These are phyloP conservation scores for Seira musarum DNA, from an alignment of 2,888 invertebrate genomes.

Conservation along the genomic window DNA sequence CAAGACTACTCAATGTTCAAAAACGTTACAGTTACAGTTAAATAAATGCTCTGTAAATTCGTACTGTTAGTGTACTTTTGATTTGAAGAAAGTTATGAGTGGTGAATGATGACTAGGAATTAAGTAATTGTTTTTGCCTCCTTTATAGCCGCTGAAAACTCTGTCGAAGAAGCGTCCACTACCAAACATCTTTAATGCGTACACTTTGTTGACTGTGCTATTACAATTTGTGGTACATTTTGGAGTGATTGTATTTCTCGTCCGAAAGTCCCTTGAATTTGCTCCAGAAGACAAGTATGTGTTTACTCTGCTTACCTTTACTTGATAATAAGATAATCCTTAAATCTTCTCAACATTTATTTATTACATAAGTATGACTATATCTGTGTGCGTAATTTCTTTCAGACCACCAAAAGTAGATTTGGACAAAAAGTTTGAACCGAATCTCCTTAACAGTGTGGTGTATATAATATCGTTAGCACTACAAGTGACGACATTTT, in stretches of 20 bases:
- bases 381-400: conserved; percentile 42
- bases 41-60: too few species aligned
- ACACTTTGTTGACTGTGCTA: conserved; percentile 96
- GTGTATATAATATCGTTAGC: conserved; percentile 99
- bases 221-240: conserved; percentile 97
- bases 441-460: conserved; percentile 96
- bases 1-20: too few species aligned
- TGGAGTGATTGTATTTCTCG: conserved; percentile 89
- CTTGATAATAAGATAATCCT: conserved; percentile 3
- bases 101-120: too few species aligned
- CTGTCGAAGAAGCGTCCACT: conserved; percentile 95
- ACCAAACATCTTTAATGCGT: conserved; percentile 98
- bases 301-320: too few species aligned
- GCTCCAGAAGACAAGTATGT: conserved; percentile 75
- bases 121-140: conserved; percentile 26
- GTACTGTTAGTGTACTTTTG: too few species aligned
- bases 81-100: too few species aligned
- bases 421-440: conserved; percentile 89
- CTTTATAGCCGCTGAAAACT: conserved; percentile 87
- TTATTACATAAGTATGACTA: too few species aligned
- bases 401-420: conserved; percentile 76
- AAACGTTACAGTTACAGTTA: too few species aligned
- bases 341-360: conserved; percentile 25
- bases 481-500: conserved; percentile 97
- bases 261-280: conserved; percentile 83